Conservation (phyloP, 2,888 invertebrate species). For the Sphaeridia pumilis region DNA sequence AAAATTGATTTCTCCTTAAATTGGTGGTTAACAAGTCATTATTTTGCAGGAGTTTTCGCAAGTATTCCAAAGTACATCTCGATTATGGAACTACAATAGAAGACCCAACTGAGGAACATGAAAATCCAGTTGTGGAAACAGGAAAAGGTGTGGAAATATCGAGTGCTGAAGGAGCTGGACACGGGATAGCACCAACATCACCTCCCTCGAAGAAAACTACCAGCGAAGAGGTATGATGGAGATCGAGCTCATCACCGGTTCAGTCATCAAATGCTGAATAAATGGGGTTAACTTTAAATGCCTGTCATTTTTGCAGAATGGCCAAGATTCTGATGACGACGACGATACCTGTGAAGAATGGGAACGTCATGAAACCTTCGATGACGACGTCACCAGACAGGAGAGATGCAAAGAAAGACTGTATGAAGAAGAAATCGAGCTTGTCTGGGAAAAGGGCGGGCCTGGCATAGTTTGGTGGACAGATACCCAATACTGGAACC, state of each 20-base stretch:
- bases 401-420: conserved; percentile 43
- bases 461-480: conserved; percentile 49
- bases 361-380: conserved; percentile 45
- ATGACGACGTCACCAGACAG: conserved; percentile 43
- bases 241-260: too few relatives aligned
- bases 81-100: conserved; percentile 35
- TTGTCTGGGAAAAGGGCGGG: conserved; percentile 49
- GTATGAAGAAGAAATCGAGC: conserved; percentile 41
- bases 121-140: conserved; percentile 28
- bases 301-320: too few relatives aligned
- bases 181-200: too few relatives aligned
- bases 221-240: too few relatives aligned
- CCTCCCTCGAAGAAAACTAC: too few relatives aligned
- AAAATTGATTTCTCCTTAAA: neutral
- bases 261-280: too few relatives aligned
- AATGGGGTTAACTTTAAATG: too few relatives aligned
- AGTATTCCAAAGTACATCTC: conserved; percentile 42
- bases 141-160: conserved; percentile 8
- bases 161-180: too few relatives aligned
- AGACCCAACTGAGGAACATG: conserved; percentile 7
- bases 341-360: conserved; percentile 43
- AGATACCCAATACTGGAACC: conserved; percentile 47
- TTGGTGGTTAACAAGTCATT: neutral
- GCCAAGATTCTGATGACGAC: too few relatives aligned
- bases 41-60: conserved; percentile 37